Base-by-base conservation (phyloP, 2,888 invertebrate species). In the Heliothis peltigera region DNA sequence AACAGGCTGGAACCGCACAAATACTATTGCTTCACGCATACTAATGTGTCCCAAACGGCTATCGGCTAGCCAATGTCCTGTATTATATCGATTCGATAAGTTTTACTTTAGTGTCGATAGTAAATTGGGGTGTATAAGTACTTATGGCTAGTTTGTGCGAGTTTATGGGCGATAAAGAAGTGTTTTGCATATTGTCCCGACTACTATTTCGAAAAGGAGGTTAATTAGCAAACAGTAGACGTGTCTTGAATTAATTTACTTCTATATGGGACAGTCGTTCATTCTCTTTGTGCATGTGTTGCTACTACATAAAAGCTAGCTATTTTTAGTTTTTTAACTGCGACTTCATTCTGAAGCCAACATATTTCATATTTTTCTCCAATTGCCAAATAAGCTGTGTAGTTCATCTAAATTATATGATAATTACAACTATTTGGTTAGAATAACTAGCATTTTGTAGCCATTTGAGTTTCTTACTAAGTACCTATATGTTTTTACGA, bases 1-100 rank as follows among this genome's bases (percentile, higher is more conserved):
- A 71, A 72, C 66, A 60, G 73, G 25, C 57, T 46, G 64, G 55
- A 35, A 55, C 60, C 53, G 56, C 51, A 79, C 77, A 73, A 67
- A 65, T 80, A 65, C 70, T n/a, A 39, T 64, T 70, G 66, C 74
- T 63, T 64, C 58, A 70, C 70, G 78, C 67, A 78, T 78, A 80
- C 78, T 80, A 78, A 78, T 78, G 65, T 61, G 70, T 65, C 64
- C 73, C 74, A 42, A 47, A 60, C 55, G 64, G 51, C 55, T 58
- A 65, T 63, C 64, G 58, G 46, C 55, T 56, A 53, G 49, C 56
- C 43, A 54, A 70, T 56, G 60, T 59, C 17, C 72, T 65, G 44
- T 72, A 48, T 56, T 70, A 66, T 59, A 68, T 59, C 47, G 56
- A 64, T 47, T 67, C 57, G 62, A 79, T 79, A 71, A 79, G 58